A percentile compares a stretch with the other conserved stretches of the same genome.
These are phyloP conservation scores for Tokudaia muenninki DNA, from an alignment of 2,797 vertebrate species.

Conservation along the genomic window DNA sequence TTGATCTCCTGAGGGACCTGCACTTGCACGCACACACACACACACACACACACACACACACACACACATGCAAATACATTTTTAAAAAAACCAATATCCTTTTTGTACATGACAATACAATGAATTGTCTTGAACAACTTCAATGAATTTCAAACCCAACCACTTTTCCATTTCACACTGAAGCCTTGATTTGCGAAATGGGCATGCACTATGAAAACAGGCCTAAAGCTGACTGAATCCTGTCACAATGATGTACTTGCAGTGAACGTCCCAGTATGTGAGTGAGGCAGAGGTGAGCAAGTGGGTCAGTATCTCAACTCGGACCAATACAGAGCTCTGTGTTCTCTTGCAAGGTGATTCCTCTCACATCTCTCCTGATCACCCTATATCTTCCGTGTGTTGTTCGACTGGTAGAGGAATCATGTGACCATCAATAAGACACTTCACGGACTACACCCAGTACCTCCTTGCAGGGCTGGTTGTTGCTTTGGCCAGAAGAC, in stretches of 20 bases:
- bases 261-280: rapidly evolving
- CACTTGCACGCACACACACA: background rate
- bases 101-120: background rate
- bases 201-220: background rate
- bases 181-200: background rate
- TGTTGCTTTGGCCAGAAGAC: background rate
- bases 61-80: background rate
- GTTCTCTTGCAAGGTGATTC: background rate
- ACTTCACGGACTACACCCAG: background rate
- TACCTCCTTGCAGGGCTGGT: background rate
- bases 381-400: background rate
- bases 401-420: too few relatives aligned
- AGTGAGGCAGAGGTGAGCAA: background rate
- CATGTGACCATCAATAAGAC: background rate
- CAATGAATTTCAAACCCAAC: background rate
- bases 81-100: background rate
- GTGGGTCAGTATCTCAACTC: too few relatives aligned
- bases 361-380: background rate
- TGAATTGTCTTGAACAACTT: background rate
- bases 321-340: background rate
- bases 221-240: too few relatives aligned
- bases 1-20: background rate
- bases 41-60: background rate
- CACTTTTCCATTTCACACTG: background rate
- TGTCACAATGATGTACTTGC: too few relatives aligned